Conservation (phyloP, 2,888 invertebrate genomes). For the Diaphora mendica region DNA sequence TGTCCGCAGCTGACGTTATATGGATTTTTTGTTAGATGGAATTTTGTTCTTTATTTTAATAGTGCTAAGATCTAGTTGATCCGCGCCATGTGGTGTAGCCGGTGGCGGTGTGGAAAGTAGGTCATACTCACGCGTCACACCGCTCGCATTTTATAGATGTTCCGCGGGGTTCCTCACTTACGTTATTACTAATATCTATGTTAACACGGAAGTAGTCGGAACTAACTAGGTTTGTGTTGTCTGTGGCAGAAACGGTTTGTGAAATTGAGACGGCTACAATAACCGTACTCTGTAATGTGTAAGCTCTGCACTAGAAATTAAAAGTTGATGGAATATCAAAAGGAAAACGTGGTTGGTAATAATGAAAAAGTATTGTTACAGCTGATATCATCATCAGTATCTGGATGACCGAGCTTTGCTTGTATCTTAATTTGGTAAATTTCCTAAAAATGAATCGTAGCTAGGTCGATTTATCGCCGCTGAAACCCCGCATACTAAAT, state of each 20-base stretch:
- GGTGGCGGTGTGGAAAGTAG: slow-evolving; percentile 77
- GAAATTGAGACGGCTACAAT: neutral
- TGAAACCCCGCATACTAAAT: too few species aligned
- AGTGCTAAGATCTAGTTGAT: slow-evolving; percentile 60
- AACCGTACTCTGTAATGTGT: neutral
- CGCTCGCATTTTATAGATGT: slow-evolving; percentile 80
- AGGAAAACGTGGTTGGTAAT: neutral
- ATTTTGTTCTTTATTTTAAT: slow-evolving; percentile 65
- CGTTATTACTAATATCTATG: slow-evolving; percentile 53
- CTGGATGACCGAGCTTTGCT: neutral
- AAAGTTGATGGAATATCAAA: neutral
- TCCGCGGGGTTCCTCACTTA: slow-evolving; percentile 74
- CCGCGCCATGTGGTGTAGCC: slow-evolving; percentile 75
- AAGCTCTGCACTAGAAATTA: neutral
- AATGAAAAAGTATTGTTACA: neutral
- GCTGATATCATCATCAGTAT: neutral
- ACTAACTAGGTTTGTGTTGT: slow-evolving; percentile 29
- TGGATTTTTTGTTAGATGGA: slow-evolving; percentile 49
- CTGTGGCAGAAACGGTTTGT: slow-evolving; percentile 11
- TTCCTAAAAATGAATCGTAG: too few species aligned
- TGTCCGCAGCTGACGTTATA: slow-evolving; percentile 63
- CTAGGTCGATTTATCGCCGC: too few species aligned
- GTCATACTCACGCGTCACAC: slow-evolving; percentile 80
- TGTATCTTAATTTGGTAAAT: too few species aligned
- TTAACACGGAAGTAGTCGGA: slow-evolving; percentile 44